These are phyloP conservation scores for Vanacampus margaritifer DNA, from an alignment of 2,113 vertebrate species.

Conservation along the genomic window DNA sequence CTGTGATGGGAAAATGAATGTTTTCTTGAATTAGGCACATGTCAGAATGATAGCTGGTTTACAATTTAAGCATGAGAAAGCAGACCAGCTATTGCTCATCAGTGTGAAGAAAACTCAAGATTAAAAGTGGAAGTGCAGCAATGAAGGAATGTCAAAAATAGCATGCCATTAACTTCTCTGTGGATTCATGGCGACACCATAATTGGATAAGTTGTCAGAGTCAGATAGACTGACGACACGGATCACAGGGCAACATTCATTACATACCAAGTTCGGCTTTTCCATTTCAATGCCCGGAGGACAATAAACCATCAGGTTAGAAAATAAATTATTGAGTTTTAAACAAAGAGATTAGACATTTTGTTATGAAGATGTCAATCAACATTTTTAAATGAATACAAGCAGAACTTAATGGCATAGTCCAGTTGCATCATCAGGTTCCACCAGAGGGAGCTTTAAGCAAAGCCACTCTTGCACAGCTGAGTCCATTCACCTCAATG, in stretches of 20 bases:
- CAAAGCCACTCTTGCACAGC: slow-evolving; percentile 25
- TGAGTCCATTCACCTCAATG: not conserved
- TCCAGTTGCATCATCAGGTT: not conserved
- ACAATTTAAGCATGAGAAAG: slow-evolving; percentile 14
- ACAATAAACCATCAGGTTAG: not conserved
- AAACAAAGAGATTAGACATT: not conserved
- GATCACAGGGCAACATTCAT: slow-evolving; percentile 52
- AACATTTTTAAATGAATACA: too few relatives aligned
- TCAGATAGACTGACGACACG: slow-evolving; percentile 58
- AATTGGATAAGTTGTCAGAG: slow-evolving; percentile 64
- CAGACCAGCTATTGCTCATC: slow-evolving; percentile 8
- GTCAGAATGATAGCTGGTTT: slow-evolving; percentile 15
- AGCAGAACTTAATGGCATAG: too few relatives aligned
- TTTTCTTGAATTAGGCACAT: not conserved
- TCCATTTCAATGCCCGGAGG: not conserved
- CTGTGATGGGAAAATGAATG: slow-evolving; percentile 13
- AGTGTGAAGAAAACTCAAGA: slow-evolving; percentile 14
- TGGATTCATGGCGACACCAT: slow-evolving; percentile 50
- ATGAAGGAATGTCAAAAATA: slow-evolving; percentile 55
- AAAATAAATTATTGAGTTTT: not conserved
- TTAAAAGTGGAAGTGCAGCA: slow-evolving; percentile 31
- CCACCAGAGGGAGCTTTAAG: slow-evolving; percentile 60
- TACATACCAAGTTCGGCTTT: slow-evolving; percentile 10
- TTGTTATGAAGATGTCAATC: not conserved
- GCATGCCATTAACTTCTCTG: slow-evolving; percentile 62